Percentiles rank a stretch among this genome's conserved stretches.
Conservation (phyloP, 2,888 invertebrate genomes). For the Cephus runcator region DNA sequence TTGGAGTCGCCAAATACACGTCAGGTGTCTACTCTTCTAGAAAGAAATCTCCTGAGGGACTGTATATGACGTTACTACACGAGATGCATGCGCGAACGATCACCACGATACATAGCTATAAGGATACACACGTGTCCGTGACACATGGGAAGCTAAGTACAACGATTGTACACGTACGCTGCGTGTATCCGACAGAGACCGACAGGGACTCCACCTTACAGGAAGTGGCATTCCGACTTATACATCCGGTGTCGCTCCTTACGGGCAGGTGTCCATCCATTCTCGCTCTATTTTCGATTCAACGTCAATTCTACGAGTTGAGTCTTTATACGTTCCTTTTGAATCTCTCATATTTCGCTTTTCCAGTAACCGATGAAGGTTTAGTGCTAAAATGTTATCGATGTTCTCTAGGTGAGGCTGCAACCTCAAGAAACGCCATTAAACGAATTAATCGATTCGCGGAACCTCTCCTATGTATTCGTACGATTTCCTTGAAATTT, state of each 20-base stretch:
- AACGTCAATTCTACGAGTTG: neutral
- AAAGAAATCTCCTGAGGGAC: neutral
- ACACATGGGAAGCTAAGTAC: neutral
- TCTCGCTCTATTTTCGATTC: neutral
- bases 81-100: neutral
- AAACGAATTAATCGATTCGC: neutral
- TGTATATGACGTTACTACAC: neutral
- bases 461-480: neutral
- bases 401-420: neutral
- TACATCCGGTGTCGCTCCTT: slow-evolving; percentile 52
- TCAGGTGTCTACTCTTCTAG: neutral
- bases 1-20: neutral
- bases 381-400: neutral
- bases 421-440: neutral
- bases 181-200: neutral
- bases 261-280: slow-evolving; percentile 33
- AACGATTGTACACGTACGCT: neutral
- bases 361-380: neutral
- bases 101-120: neutral
- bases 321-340: neutral
- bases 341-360: neutral
- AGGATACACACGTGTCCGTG: neutral
- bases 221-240: slow-evolving; percentile 45
- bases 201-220: slow-evolving; percentile 32
- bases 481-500: no score